Percentiles rank a stretch among this genome's conserved stretches.
These are phyloP conservation scores for Phaonia tiefii DNA, from an alignment of 2,888 invertebrate species.

Conservation along the genomic window DNA sequence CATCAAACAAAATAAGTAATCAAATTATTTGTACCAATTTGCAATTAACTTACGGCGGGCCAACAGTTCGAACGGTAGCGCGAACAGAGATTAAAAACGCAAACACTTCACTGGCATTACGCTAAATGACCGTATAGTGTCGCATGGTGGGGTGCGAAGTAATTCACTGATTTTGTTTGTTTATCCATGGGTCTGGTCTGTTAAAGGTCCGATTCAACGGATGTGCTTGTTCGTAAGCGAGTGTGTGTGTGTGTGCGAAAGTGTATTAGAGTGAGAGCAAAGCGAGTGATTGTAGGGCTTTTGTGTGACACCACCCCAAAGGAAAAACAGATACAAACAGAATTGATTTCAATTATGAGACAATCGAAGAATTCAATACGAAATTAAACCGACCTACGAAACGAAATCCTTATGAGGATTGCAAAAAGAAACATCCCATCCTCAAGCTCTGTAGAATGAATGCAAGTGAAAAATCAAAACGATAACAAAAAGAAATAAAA, in stretches of 20 bases:
- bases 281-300: slow-evolving; percentile 49
- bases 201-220: slow-evolving; percentile 31
- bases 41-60: no score
- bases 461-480: neutral
- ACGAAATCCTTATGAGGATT: no score
- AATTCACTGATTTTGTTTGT: neutral
- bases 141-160: no score
- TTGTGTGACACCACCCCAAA: slow-evolving; percentile 67
- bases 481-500: neutral
- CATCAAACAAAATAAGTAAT: neutral
- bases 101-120: no score
- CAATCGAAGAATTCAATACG: slow-evolving; percentile 56
- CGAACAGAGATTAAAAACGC: no score
- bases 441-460: no score
- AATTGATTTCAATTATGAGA: slow-evolving; percentile 68
- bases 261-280: slow-evolving; percentile 39
- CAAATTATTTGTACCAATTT: neutral
- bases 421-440: no score
- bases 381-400: slow-evolving; percentile 33
- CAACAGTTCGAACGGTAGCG: no score
- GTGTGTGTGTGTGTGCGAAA: slow-evolving; percentile 31
- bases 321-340: slow-evolving; percentile 69
- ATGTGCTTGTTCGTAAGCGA: slow-evolving; percentile 19
- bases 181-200: slow-evolving; percentile 9
- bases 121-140: no score